Evolutionary conservation across 2,113 vertebrate genomes (phyloP).

Genomic region (Platysternon megacephalum): DNA sequence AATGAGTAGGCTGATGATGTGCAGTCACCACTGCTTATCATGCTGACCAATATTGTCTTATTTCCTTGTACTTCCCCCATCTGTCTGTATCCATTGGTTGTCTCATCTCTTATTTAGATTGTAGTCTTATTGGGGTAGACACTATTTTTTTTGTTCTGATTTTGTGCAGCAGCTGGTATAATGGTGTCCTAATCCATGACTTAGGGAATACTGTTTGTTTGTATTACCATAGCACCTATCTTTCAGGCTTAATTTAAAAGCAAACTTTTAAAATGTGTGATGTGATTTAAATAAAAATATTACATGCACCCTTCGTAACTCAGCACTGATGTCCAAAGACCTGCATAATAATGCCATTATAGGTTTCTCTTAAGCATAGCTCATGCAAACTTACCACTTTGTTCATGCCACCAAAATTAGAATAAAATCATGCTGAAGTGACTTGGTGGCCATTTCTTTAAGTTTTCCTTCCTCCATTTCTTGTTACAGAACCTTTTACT

Average conservation of each 20-base stretch:
- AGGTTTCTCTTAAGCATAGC: neutral
- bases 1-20: neutral
- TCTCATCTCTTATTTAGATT: neutral
- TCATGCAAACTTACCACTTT: neutral
- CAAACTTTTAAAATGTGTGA: neutral
- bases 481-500: neutral
- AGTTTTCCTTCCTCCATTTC: neutral
- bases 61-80: neutral
- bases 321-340: too few relatives aligned
- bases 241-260: too few relatives aligned
- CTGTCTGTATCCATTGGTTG: neutral
- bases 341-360: too few relatives aligned
- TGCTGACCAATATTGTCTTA: neutral
- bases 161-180: neutral
- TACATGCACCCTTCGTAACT: too few relatives aligned
- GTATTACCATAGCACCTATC: neutral
- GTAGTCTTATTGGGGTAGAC: neutral
- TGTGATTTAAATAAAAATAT: too few relatives aligned
- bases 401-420: neutral
- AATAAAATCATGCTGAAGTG: neutral
- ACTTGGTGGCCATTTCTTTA: neutral
- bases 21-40: neutral
- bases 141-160: neutral
- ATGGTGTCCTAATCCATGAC: neutral
- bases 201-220: neutral